Evolutionary conservation across 2,113 vertebrate species (phyloP), one percentile per base, ranked within the genome.

Genomic region (Arenaria interpres): DNA sequence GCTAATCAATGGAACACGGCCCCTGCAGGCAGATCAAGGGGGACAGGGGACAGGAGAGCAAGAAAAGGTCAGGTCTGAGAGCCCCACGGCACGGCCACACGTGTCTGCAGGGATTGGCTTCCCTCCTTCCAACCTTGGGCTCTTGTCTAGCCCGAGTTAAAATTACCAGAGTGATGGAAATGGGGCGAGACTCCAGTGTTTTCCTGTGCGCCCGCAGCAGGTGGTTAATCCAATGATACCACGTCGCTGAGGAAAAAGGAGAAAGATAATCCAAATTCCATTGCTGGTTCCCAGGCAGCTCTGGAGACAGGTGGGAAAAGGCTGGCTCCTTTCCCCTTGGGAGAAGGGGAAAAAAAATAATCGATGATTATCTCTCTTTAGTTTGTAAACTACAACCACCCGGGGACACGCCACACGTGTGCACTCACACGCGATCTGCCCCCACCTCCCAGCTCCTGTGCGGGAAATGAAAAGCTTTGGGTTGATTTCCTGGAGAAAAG

Each of bases 81-180:
- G 13, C 8, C 0, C 8, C 0, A 0, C 11, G 43, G 35, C 7
- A 30, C 0, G 0, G 43, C 59, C 33, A 23, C 2, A 0, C 0
- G 0, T 0, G 1, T 25, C 28, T 69, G 57, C 33, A 39, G 35
- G 30, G 32, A 74, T 77, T 63, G 53, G 46, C 21, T 32, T 85
- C 46, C 81, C 12, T 53, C 33, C 54, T 60, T 69, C 62, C 73
- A 82, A 3, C 25, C 23, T 75, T 69, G 28, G 69, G 41, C 60
- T 75, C 50, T 75, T 43, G 35, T 35, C 68, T 64, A 43, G 12
- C 21, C 9, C 3, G 8, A 50, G 12, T 32, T 20, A 30, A 37
- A 18, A 56, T 64, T 2, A 25, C 20, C 53, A 19, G 33, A 24
- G 79, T 3, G 25, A 32, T 39, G 41, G 67, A 66, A 62, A 32